Evolutionary conservation across 1,140 invertebrate species (phyloP).

Genomic region (Pararge aegeria): DNA sequence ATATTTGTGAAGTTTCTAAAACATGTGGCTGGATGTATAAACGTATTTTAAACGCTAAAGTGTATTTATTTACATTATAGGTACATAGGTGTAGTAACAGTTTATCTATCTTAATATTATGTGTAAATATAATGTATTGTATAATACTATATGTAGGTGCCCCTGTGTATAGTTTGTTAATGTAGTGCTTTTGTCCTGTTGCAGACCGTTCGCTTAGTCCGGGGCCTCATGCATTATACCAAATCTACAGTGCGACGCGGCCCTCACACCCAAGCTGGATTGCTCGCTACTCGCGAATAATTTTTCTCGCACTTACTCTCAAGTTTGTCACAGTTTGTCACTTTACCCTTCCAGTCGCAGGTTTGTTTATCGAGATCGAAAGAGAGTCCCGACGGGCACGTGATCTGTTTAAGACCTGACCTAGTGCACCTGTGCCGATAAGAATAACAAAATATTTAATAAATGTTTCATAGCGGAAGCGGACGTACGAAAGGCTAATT

Average conservation of each 20-base stretch:
- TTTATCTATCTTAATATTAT: background rate
- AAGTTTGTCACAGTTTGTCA: conserved; percentile 96
- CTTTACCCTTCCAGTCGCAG: conserved; percentile 98
- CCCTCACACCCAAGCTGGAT: conserved; percentile 73
- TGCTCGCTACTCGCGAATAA: conserved; percentile 74
- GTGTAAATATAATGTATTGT: background rate
- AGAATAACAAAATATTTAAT: conserved; percentile 65
- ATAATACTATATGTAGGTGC: background rate
- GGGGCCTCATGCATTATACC: conserved; percentile 75
- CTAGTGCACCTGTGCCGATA: conserved; percentile 90
- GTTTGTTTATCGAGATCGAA: conserved; percentile 98
- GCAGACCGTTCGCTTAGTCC: conserved; percentile 50
- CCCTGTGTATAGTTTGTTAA: conserved; percentile 35
- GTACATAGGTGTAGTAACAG: background rate
- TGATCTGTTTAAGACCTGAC: conserved; percentile 95
- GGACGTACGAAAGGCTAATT: conserved; percentile 60
- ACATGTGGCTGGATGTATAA: too few relatives aligned
- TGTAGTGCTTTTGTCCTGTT: conserved; percentile 49
- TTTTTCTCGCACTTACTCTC: conserved; percentile 92
- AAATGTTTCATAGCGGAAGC: conserved; percentile 54
- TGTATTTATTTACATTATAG: background rate
- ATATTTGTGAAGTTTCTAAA: background rate
- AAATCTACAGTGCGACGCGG: conserved; percentile 76
- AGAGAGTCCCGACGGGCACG: conserved; percentile 95
- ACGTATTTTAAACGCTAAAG: background rate